These are phyloP conservation scores for Arothron firmamentum DNA, from an alignment of 2,113 vertebrate species.

Conservation along the genomic window DNA sequence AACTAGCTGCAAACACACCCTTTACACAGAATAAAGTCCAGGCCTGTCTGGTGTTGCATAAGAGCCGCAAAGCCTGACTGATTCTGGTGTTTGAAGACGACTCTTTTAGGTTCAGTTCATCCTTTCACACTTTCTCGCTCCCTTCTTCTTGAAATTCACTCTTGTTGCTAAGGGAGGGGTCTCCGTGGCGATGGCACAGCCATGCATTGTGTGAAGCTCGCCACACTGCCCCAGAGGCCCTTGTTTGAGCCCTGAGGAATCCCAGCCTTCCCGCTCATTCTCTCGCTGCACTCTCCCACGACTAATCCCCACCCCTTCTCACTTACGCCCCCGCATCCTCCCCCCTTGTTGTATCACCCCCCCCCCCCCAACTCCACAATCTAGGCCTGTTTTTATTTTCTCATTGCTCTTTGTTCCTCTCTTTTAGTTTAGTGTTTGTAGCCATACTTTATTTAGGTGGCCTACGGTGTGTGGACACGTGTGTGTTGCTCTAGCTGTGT, in stretches of 20 bases:
- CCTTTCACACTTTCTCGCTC: background rate
- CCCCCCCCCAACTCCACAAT: background rate
- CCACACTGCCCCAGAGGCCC: slow-evolving; percentile 46
- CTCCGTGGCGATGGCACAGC: slow-evolving; percentile 60
- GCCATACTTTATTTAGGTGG: slow-evolving; percentile 33
- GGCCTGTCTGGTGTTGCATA: slow-evolving; percentile 34
- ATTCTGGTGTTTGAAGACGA: slow-evolving; percentile 19
- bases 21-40: slow-evolving; percentile 27
- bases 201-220: slow-evolving; percentile 59
- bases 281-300: slow-evolving; percentile 67
- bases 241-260: slow-evolving; percentile 64
- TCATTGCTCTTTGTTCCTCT: slow-evolving; percentile 18
- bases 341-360: slow-evolving; percentile 20
- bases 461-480: slow-evolving; percentile 18
- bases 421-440: slow-evolving; percentile 26
- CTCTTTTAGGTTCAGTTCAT: slow-evolving; percentile 24
- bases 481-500: slow-evolving; percentile 23
- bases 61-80: slow-evolving; percentile 11
- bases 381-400: slow-evolving; percentile 21
- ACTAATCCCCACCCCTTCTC: slow-evolving; percentile 67
- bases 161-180: slow-evolving; percentile 43
- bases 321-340: slow-evolving; percentile 58
- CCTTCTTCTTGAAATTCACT: slow-evolving; percentile 4
- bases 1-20: slow-evolving; percentile 37
- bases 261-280: slow-evolving; percentile 63